Conservation (phyloP, 2,797 vertebrate genomes). For the Poeciliopsis turneri region DNA sequence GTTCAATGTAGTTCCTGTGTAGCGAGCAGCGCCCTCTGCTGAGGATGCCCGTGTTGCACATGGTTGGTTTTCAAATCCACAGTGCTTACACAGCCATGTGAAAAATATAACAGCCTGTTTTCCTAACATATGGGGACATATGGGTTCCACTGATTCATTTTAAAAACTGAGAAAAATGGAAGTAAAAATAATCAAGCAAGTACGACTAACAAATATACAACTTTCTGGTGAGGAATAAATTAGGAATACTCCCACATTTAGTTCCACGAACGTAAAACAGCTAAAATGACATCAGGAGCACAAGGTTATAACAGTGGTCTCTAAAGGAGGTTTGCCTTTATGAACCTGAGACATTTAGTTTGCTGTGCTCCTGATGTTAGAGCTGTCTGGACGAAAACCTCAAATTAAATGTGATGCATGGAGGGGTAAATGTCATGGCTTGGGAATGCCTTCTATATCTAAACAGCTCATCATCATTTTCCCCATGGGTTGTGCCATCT, state of each 20-base stretch:
- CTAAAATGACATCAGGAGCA: not conserved
- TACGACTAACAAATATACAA: not conserved
- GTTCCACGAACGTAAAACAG: not conserved
- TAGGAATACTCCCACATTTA: not conserved
- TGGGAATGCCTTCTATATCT: not conserved
- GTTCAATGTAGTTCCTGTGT: conserved; percentile 43
- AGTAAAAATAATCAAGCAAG: not conserved
- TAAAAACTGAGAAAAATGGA: not conserved
- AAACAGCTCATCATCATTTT: not conserved
- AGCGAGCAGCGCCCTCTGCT: conserved; percentile 75
- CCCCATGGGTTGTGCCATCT: not conserved
- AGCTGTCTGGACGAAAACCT: not conserved
- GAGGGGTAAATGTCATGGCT: not conserved
- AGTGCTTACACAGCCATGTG: not conserved
- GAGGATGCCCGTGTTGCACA: conserved; percentile 25
- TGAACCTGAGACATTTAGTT: not conserved
- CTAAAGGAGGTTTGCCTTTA: not conserved
- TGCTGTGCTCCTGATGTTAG: not conserved
- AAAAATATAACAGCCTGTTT: not conserved
- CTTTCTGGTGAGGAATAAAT: not conserved
- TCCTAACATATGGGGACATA: not conserved
- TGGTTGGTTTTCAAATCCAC: not conserved
- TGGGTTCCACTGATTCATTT: not conserved
- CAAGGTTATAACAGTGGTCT: not conserved
- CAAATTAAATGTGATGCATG: not conserved